A percentile compares a stretch with the other conserved stretches of the same genome.
Evolutionary conservation across 1,140 invertebrate genomes (phyloP).

Genomic region (Drosophila takahashii): DNA sequence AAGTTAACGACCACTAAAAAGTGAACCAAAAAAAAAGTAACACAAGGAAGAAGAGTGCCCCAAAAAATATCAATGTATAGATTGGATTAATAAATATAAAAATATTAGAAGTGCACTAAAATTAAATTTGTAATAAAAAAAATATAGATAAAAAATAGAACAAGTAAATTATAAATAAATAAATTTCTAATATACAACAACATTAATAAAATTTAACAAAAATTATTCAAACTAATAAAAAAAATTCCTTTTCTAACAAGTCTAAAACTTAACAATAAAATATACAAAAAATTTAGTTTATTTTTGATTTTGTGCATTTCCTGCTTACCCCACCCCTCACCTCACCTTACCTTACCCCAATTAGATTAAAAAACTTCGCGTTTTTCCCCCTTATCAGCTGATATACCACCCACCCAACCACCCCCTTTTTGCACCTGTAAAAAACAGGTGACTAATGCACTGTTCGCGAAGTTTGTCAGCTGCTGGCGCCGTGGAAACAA

Average conservation of each 20-base stretch:
- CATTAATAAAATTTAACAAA: too few species aligned
- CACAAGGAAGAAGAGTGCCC: not conserved
- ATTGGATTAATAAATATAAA: not conserved
- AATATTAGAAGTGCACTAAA: not conserved
- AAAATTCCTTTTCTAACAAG: too few species aligned
- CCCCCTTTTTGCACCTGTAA: conserved; percentile 36
- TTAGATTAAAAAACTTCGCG: conserved; percentile 5
- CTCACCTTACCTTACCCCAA: not conserved
- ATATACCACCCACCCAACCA: conserved; percentile 4
- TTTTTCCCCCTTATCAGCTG: conserved; percentile 40
- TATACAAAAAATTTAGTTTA: not conserved
- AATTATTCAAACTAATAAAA: too few species aligned
- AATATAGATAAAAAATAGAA: not conserved
- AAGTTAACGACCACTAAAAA: not conserved
- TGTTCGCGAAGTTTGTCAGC: conserved; percentile 80
- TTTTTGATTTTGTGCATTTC: conserved; percentile 25
- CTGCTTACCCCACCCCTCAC: conserved; percentile 10
- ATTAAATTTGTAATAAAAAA: too few species aligned
- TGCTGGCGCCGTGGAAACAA: conserved; percentile 76
- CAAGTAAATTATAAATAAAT: not conserved
- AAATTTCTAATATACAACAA: too few species aligned
- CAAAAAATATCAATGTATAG: conserved; percentile 2
- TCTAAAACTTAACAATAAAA: too few species aligned
- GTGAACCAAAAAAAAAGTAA: conserved; percentile 1
- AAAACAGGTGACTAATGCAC: conserved; percentile 71